These are phyloP conservation scores for Hymenochirus boettgeri DNA, from an alignment of 2,113 vertebrate species.

Conservation along the genomic window DNA sequence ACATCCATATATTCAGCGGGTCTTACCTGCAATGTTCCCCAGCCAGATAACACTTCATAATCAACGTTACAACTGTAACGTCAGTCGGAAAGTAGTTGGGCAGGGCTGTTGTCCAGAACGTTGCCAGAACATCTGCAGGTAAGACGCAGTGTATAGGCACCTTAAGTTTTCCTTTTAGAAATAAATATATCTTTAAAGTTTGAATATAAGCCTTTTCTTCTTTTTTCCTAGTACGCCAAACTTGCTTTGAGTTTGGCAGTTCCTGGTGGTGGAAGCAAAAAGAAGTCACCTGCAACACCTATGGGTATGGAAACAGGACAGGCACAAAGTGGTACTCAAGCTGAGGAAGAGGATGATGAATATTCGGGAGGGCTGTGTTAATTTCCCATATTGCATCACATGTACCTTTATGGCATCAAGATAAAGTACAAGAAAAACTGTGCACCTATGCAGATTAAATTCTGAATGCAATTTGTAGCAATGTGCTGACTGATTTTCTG, in stretches of 20 bases:
- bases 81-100: too few species aligned
- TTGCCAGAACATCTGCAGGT: too few species aligned
- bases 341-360: constrained; percentile 80
- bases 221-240: constrained; percentile 83
- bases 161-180: too few species aligned
- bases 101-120: too few species aligned
- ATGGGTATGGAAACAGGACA: constrained; percentile 63
- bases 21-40: too few species aligned
- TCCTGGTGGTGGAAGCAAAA: constrained; percentile 87
- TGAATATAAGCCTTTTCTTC: constrained; percentile 11
- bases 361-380: constrained; percentile 96
- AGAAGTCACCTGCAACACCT: constrained; percentile 73
- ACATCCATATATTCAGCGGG: too few species aligned
- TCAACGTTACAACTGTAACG: too few species aligned
- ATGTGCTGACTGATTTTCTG: constrained; percentile 13
- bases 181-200: constrained; percentile 1
- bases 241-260: constrained; percentile 86
- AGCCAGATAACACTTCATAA: too few species aligned
- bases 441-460: constrained; percentile 47
- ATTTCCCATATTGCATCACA: constrained; percentile 22
- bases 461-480: constrained; percentile 40
- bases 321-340: constrained; percentile 46
- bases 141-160: too few species aligned
- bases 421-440: constrained; percentile 38
- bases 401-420: constrained; percentile 25